These are phyloP conservation scores for Drosophila mayaguana DNA, from an alignment of 2,888 invertebrate species.

Conservation along the genomic window DNA sequence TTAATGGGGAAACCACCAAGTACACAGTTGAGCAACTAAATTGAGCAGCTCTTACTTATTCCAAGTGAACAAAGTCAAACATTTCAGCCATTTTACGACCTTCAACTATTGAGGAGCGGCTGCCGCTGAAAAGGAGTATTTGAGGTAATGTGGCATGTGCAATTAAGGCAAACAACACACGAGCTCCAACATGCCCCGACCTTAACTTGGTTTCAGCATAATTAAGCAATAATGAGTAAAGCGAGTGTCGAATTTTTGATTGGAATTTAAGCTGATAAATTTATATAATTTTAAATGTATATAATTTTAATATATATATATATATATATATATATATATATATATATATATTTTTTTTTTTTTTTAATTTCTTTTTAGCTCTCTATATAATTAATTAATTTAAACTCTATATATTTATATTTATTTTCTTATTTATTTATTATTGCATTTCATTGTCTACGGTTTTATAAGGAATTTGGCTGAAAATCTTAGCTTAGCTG, in stretches of 20 bases:
- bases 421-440: too few relatives aligned
- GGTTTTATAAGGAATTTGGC: too few relatives aligned
- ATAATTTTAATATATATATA: too few relatives aligned
- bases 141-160: constrained; percentile 2
- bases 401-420: too few relatives aligned
- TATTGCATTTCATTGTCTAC: too few relatives aligned
- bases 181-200: not conserved
- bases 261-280: not conserved
- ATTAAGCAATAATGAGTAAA: not conserved
- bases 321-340: too few relatives aligned
- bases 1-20: constrained; percentile 78
- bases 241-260: not conserved
- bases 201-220: not conserved
- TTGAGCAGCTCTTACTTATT: constrained; percentile 74
- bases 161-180: constrained; percentile 10
- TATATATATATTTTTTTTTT: too few relatives aligned
- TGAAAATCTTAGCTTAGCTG: too few relatives aligned
- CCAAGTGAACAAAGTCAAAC: constrained; percentile 50
- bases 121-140: not conserved
- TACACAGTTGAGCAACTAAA: constrained; percentile 73
- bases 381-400: too few relatives aligned
- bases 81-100: constrained; percentile 23
- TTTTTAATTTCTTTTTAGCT: too few relatives aligned
- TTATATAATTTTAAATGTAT: too few relatives aligned
- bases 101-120: constrained; percentile 22